A percentile compares a stretch with the other conserved stretches of the same genome.
phyloP scores from a whole-genome alignment of 2,113 vertebrate genomes.

The Petromus typicus region DNA sequence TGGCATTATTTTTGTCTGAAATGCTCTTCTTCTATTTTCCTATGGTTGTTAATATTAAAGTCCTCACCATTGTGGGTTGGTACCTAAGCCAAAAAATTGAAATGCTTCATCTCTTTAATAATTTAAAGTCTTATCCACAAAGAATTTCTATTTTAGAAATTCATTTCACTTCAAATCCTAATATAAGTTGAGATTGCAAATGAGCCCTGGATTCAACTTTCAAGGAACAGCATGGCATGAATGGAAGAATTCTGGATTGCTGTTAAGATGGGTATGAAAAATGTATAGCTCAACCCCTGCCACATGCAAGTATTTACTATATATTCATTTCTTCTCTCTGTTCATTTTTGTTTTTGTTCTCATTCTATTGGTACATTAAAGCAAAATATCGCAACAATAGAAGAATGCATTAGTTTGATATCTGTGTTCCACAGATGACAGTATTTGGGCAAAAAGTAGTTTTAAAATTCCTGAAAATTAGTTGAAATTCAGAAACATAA shows the following conservation, averaged over 20 bases:
- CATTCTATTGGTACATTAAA: neutral
- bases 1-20: neutral
- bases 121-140: conserved; percentile 51
- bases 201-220: conserved; percentile 13
- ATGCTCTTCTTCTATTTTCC: conserved; percentile 17
- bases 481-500: neutral
- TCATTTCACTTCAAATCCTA: conserved; percentile 36
- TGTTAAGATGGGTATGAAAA: neutral
- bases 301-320: neutral
- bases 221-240: neutral
- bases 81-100: conserved; percentile 36
- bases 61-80: neutral
- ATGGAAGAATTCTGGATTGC: conserved; percentile 13
- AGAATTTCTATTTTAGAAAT: conserved; percentile 42
- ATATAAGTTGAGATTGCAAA: conserved; percentile 38
- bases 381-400: conserved; percentile 16
- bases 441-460: neutral
- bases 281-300: neutral
- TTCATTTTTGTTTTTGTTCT: neutral
- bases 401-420: neutral
- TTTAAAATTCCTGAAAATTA: neutral
- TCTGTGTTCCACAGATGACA: neutral
- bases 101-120: conserved; percentile 57
- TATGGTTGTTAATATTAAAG: conserved; percentile 52
- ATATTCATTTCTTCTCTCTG: neutral